Base-by-base conservation (phyloP, 1,140 invertebrate genomes). In the Apis florea region DNA sequence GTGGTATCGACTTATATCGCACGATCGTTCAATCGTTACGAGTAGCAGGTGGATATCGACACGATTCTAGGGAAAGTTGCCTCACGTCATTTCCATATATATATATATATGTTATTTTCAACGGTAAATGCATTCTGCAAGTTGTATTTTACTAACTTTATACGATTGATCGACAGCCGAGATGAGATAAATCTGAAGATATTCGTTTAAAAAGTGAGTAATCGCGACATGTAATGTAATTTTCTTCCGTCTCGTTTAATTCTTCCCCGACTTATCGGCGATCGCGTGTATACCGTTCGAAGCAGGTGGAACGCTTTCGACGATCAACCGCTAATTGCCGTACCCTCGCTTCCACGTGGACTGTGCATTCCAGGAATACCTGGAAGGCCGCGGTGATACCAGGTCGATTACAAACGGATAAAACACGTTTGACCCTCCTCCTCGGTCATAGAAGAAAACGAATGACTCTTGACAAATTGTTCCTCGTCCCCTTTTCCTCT, bases 321-420 rank as follows among this genome's bases (percentile, higher is more conserved):
- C 49, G 13, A 64, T 75, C 67, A 67, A 53, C 68, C 74, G 89
- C 85, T 89, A 87, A 89, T 89, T 87, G 85, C 78, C 80, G 47
- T 84, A 74, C 40, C 85, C 68, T 67, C 63, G 54, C 83, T 56
- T 83, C 68, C 85, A 79, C 77, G 77, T 70, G 71, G 71, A 61
- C 79, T 61, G 61, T 49, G 84, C 88, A 89, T 89, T 89, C 88
- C 61, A 72, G 79, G 13, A 89, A 89, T 88, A 77, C 73, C 66
- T 75, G 31, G 31, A n/a, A n/a, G 40, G 21, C 61, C 69, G 82
- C 79, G 79, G 61, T 79, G 87, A 88, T 85, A 89, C 76, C 84
- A 70, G 73, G 51, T 63, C 84, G 86, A 89, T 89, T 88, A 88
- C 82, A n/a, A 69, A 84, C 54, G 64, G 74, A 88, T 86, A 84